These are phyloP conservation scores for Melanostoma mellinum DNA, from an alignment of 2,888 invertebrate genomes.

Conservation along the genomic window DNA sequence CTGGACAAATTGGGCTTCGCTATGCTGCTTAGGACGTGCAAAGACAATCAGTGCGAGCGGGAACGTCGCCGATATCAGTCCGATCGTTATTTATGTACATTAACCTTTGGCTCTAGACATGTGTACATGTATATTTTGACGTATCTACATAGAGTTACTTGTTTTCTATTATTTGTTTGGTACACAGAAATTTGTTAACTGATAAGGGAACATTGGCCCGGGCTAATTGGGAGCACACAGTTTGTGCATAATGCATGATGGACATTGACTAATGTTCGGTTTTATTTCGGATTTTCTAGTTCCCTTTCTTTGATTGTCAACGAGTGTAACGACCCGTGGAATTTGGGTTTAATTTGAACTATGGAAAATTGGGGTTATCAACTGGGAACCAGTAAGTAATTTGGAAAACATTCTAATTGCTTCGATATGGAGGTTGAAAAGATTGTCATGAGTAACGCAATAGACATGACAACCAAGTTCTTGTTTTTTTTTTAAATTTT, in stretches of 20 bases:
- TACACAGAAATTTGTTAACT: conserved; percentile 67
- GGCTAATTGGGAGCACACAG: conserved; percentile 67
- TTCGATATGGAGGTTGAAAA: no score
- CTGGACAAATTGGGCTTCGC: conserved; percentile 58
- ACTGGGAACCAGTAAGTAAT: conserved; percentile 9
- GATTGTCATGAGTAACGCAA: no score
- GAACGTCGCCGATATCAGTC: conserved; percentile 36
- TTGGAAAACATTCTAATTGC: conserved; percentile 13
- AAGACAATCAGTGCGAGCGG: conserved; percentile 33
- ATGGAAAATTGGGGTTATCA: conserved; percentile 54
- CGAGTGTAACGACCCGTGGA: conserved; percentile 59
- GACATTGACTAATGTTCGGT: conserved; percentile 39
- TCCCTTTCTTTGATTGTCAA: conserved; percentile 3
- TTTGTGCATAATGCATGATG: conserved; percentile 64
- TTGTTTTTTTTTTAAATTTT: no score
- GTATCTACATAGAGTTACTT: conserved; percentile 16
- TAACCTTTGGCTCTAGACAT: conserved; percentile 57
- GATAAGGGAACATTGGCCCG: conserved; percentile 68
- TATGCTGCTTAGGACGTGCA: conserved; percentile 16
- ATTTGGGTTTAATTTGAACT: conserved; percentile 48
- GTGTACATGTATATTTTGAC: conserved; percentile 24
- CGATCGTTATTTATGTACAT: conserved; percentile 70
- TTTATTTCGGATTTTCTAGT: conserved; percentile 2
- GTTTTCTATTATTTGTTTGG: conserved; percentile 57
- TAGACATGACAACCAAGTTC: no score